Evolutionary conservation across 2,888 invertebrate species (phyloP), one percentile per base, ranked within the genome.

Genomic region (Amphipyra berbera): DNA sequence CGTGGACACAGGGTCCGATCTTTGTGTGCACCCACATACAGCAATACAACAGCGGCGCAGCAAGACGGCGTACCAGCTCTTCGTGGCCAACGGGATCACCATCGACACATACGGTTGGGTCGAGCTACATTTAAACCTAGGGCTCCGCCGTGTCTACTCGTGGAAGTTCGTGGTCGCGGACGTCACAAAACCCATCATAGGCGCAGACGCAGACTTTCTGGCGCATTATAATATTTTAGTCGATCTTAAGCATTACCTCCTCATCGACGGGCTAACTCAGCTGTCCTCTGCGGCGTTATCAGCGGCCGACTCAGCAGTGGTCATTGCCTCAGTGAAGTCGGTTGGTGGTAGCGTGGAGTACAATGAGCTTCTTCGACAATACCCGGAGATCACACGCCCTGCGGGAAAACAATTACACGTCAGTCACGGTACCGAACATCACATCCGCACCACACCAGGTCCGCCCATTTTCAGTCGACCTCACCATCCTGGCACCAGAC

Each of bases 381-480:
- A 38, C 38, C 38, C 38, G 5, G 38, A 38, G 12, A 3, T 38
- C 9, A 38, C 38, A 3, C 38, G 38, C 3, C 38, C 38, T 38
- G 38, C 38, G 5, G 38, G 38, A 3, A 38, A 5, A 3, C 7
- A 10, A 3, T 4, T 10, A 12, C 12, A 9, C 10, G 12, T 6
- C 12, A 38, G 3, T 4, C 12, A 10, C 12, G 38, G 10, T 4
- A 38, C 7, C 8, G 7, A 10, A 38, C 7, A 38, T 38, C 7
- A 38, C 12, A 9, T 38, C 9, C 38, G 7, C 9, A 38, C 9
- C 3, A 4, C 12, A 38, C 12, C 9, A 10, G 12, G 38, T 8
- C 0, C 72, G 38, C 35, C 55, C 68, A 0, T 8, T 45, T 8
- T 73, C 73, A 0, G 73, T 55, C 10, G 73, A 59, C 6, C 61